Evolutionary conservation across 1,140 invertebrate genomes (phyloP).

Genomic region (Proctacanthus coquilletti): DNA sequence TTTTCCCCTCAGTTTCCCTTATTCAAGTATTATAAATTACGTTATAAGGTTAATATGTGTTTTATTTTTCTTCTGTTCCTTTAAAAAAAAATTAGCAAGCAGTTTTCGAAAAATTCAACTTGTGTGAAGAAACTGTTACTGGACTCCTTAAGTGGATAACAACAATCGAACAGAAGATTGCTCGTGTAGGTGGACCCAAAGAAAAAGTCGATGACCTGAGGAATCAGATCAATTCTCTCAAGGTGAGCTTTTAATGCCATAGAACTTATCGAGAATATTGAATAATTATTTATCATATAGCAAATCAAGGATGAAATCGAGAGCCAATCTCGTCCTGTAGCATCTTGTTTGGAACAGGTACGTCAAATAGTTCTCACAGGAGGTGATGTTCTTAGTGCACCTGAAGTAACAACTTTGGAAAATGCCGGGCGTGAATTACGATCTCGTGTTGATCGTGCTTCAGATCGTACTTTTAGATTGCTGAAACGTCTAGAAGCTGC

Average conservation of each 20-base stretch:
- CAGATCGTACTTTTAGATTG: constrained; percentile 61
- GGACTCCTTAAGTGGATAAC: constrained; percentile 79
- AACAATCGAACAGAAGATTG: constrained; percentile 72
- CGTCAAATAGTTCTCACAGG: constrained; percentile 80
- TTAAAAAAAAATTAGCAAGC: constrained; percentile 52
- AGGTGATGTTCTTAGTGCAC: constrained; percentile 73
- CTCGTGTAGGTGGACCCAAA: constrained; percentile 72
- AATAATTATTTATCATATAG: constrained; percentile 31
- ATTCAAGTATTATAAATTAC: too few species aligned
- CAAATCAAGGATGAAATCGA: constrained; percentile 84
- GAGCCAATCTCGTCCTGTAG: constrained; percentile 67
- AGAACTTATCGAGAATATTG: neutral
- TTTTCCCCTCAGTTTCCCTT: too few species aligned
- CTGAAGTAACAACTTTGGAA: constrained; percentile 72
- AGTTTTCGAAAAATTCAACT: constrained; percentile 83
- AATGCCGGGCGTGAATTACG: constrained; percentile 69
- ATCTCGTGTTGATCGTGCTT: constrained; percentile 64
- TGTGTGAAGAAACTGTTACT: constrained; percentile 68
- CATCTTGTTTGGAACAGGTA: constrained; percentile 79
- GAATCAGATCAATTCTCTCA: constrained; percentile 78
- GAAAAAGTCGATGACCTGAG: constrained; percentile 77
- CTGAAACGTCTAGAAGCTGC: constrained; percentile 60
- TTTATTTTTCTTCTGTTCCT: neutral
- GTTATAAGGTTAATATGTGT: too few species aligned
- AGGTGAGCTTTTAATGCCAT: constrained; percentile 37